phyloP scores from a whole-genome alignment of 2,888 invertebrate genomes.

The Platerodrilus igneus region DNA sequence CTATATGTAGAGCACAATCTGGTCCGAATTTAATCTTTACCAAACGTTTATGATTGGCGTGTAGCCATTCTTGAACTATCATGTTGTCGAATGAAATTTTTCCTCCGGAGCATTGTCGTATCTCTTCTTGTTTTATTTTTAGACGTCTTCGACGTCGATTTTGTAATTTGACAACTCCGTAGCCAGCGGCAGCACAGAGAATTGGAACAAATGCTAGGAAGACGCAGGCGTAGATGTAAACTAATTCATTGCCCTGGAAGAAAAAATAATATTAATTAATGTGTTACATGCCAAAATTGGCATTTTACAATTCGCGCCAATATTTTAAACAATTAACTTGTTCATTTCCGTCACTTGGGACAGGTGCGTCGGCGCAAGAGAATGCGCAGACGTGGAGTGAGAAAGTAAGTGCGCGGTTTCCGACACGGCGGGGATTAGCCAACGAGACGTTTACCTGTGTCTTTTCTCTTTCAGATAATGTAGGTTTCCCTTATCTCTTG shows the following conservation, averaged over 20 bases:
- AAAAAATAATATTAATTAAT: slow-evolving; percentile 7
- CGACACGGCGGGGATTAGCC: no score
- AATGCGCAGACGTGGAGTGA: no score
- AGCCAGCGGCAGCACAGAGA: slow-evolving; percentile 85
- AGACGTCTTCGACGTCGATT: slow-evolving; percentile 76
- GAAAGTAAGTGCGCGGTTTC: no score
- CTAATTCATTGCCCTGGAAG: slow-evolving; percentile 85
- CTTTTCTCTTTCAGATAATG: no score
- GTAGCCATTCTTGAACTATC: slow-evolving; percentile 91
- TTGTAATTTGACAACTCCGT: slow-evolving; percentile 87
- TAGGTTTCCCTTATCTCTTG: no score
- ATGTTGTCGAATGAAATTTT: slow-evolving; percentile 82
- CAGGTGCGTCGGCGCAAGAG: no score
- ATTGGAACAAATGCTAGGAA: slow-evolving; percentile 90
- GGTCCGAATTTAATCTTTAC: slow-evolving; percentile 90
- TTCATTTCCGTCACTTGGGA: no score
- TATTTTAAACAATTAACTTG: no score
- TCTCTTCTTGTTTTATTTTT: slow-evolving; percentile 76
- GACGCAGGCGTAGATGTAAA: slow-evolving; percentile 94
- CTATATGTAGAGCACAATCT: slow-evolving; percentile 78
- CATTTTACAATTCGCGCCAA: no score
- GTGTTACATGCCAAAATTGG: no score
- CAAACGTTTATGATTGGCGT: slow-evolving; percentile 82
- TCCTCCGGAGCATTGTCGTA: slow-evolving; percentile 46
- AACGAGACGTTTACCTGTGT: no score